These are phyloP conservation scores for Cetonia aurata DNA, from an alignment of 2,888 invertebrate genomes.

Conservation along the genomic window DNA sequence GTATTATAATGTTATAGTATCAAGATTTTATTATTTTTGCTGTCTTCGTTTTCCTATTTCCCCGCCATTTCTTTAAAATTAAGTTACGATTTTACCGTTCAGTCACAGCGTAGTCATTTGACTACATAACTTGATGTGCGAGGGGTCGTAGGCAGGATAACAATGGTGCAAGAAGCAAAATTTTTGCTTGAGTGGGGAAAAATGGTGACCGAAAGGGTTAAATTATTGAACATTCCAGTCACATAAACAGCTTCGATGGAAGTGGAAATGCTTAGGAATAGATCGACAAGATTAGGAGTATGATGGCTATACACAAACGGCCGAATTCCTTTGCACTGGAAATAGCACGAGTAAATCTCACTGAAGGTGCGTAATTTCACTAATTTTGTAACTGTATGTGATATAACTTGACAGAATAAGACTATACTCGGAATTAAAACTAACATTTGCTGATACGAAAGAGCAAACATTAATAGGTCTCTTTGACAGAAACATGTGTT, in stretches of 20 bases:
- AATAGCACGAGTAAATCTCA: neutral
- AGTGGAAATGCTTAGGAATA: neutral
- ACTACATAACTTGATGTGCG: too few species aligned
- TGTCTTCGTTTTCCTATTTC: too few species aligned
- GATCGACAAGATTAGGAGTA: constrained; percentile 2
- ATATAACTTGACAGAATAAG: neutral
- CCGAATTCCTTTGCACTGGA: neutral
- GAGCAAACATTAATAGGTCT: constrained; percentile 3
- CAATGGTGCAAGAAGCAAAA: too few species aligned
- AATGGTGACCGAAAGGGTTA: too few species aligned
- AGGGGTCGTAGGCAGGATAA: too few species aligned
- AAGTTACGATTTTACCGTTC: too few species aligned
- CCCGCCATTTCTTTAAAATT: too few species aligned
- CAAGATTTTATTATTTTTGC: too few species aligned
- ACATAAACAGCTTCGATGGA: neutral
- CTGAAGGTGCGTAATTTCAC: neutral
- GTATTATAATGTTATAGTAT: too few species aligned
- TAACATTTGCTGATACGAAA: neutral
- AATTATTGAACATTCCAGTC: too few species aligned
- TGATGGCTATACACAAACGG: neutral
- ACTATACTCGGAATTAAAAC: neutral
- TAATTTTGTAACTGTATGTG: neutral
- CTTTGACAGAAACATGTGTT: constrained; percentile 8
- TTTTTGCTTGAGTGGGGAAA: too few species aligned
- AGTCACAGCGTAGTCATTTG: too few species aligned